Percentiles rank a stretch among this genome's conserved stretches.
These are phyloP conservation scores for Sander lucioperca DNA, from an alignment of 2,113 vertebrate species.

Conservation along the genomic window DNA sequence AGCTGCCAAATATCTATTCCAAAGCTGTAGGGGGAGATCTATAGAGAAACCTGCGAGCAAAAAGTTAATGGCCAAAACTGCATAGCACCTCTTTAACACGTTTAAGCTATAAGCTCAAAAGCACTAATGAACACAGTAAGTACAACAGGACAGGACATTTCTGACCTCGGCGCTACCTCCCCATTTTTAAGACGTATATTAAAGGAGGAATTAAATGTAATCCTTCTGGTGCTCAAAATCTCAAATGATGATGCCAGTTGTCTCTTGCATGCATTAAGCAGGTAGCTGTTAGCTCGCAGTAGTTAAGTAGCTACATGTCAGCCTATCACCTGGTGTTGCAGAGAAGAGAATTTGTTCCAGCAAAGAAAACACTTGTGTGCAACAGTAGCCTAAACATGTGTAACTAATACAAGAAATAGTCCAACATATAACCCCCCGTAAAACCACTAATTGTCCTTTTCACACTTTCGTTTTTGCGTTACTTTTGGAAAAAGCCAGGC, in stretches of 20 bases:
- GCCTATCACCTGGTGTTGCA: neutral
- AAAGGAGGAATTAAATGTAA: slow-evolving; percentile 17
- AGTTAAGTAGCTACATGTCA: neutral
- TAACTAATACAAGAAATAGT: neutral
- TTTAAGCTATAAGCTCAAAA: slow-evolving; percentile 40
- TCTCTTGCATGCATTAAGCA: neutral
- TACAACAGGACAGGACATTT: slow-evolving; percentile 38
- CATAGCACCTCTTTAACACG: slow-evolving; percentile 10
- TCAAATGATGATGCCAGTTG: slow-evolving; percentile 1
- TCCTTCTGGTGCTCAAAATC: slow-evolving; percentile 36
- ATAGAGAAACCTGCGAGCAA: no score
- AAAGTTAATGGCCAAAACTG: no score
- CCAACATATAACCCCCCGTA: neutral
- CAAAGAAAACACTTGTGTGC: neutral
- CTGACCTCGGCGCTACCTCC: slow-evolving; percentile 35
- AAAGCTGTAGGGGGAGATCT: no score
- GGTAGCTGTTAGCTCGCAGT: neutral
- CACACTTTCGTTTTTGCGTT: neutral
- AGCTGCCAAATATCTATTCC: no score
- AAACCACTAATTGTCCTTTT: neutral
- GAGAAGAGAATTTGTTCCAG: neutral
- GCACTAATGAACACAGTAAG: slow-evolving; percentile 48
- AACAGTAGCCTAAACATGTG: neutral
- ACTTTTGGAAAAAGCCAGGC: neutral
- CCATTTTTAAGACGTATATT: slow-evolving; percentile 21